Conservation (phyloP, 2,797 vertebrate genomes). For the Tolypeutes matacus region DNA sequence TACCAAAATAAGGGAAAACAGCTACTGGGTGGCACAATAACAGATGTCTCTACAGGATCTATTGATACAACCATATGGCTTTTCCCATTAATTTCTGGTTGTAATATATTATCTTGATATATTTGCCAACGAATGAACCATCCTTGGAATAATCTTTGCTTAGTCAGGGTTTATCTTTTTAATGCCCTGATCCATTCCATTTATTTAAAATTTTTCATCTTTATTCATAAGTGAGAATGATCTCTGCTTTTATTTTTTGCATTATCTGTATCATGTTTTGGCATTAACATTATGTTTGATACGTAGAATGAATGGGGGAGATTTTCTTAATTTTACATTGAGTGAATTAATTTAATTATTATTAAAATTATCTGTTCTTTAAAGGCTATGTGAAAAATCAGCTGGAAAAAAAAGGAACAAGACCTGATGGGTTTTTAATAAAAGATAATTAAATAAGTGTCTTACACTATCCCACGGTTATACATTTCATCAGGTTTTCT, state of each 20-base stretch:
- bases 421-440: conserved; percentile 1
- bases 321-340: conserved; percentile 52
- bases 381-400: background rate
- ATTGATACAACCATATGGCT: conserved; percentile 69
- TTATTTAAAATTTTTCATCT: conserved; percentile 71
- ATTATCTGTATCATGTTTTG: conserved; percentile 29
- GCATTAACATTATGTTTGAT: conserved; percentile 38
- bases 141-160: conserved; percentile 63
- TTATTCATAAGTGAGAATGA: conserved; percentile 55
- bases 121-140: conserved; percentile 57
- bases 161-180: conserved; percentile 65
- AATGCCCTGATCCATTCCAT: conserved; percentile 47
- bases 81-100: conserved; percentile 70
- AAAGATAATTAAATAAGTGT: conserved; percentile 55
- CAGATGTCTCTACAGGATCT: conserved; percentile 61
- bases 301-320: background rate
- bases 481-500: background rate
- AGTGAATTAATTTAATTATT: conserved; percentile 38
- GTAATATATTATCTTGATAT: conserved; percentile 59
- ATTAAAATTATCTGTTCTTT: conserved; percentile 3
- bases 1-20: conserved; percentile 63
- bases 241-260: conserved; percentile 46
- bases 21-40: background rate
- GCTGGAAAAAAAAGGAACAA: background rate
- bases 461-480: background rate